Percentiles rank a stretch among this genome's conserved stretches.
Evolutionary conservation across 2,797 vertebrate genomes (phyloP).

Genomic region (Crocidura indochinensis): DNA sequence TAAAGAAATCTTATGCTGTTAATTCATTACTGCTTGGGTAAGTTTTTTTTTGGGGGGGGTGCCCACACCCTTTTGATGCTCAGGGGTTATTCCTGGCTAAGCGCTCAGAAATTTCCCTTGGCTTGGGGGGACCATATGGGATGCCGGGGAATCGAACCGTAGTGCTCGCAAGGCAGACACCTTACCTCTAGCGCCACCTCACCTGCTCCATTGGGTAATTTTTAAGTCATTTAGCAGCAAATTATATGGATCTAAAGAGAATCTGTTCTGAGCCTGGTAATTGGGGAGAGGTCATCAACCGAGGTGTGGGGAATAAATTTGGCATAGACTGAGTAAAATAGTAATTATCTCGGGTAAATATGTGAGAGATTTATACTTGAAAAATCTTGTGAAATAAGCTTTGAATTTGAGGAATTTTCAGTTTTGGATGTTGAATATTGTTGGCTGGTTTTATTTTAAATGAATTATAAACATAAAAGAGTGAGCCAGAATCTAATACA

Average conservation of each 20-base stretch:
- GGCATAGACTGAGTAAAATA: slow-evolving; percentile 25
- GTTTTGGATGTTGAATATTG: slow-evolving; percentile 55
- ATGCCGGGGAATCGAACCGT: too few relatives aligned
- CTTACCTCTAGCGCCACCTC: too few relatives aligned
- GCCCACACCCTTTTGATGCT: too few relatives aligned
- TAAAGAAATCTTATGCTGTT: slow-evolving; percentile 53
- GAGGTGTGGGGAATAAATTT: slow-evolving; percentile 56
- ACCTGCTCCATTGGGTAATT: slow-evolving; percentile 47
- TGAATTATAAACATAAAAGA: slow-evolving; percentile 3
- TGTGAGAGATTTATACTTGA: slow-evolving; percentile 2
- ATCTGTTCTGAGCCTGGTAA: slow-evolving; percentile 8
- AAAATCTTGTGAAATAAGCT: slow-evolving; percentile 5
- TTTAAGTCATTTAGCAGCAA: slow-evolving; percentile 55
- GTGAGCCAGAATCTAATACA: too few relatives aligned
- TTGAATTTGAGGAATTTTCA: slow-evolving; percentile 45
- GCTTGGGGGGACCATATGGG: too few relatives aligned
- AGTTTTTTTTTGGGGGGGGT: too few relatives aligned
- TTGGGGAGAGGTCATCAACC: slow-evolving; percentile 4
- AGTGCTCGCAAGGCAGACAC: too few relatives aligned
- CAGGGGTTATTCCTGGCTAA: too few relatives aligned
- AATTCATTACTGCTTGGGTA: slow-evolving; percentile 33
- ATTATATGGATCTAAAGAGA: background rate
- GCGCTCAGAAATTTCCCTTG: too few relatives aligned
- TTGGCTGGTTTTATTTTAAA: too few relatives aligned
- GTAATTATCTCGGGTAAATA: slow-evolving; percentile 10